phyloP scores from a whole-genome alignment of 2,888 invertebrate genomes.

The Brachylomia viminalis region DNA sequence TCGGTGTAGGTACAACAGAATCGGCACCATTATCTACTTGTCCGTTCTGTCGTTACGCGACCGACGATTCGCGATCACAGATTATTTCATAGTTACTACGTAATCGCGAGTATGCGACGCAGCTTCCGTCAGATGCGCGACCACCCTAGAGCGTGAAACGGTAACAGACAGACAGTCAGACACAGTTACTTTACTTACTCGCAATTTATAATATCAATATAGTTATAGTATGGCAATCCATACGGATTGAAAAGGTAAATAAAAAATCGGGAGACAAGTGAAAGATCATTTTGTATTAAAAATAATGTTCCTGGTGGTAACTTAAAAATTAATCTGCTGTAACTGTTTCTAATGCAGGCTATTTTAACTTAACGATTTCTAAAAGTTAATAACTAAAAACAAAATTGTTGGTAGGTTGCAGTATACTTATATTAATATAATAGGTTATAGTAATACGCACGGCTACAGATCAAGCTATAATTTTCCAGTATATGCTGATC shows the following conservation, averaged over 20 bases:
- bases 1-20: no score
- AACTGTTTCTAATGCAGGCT: neutral
- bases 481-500: no score
- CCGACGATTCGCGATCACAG: no score
- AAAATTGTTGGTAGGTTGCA: neutral
- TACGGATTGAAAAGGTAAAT: neutral
- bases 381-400: neutral
- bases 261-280: neutral
- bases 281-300: conserved; percentile 5
- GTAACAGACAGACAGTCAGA: neutral
- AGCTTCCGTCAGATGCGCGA: neutral
- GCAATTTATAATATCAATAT: neutral
- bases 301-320: neutral
- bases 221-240: no score
- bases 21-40: no score
- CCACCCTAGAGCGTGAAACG: neutral
- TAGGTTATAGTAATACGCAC: no score
- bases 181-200: neutral
- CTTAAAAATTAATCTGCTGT: neutral
- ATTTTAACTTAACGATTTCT: neutral
- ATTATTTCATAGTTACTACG: no score
- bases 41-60: no score
- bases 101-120: neutral
- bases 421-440: no score
- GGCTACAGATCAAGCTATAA: no score